Conservation (phyloP, 2,797 vertebrate species). For the Tragopan temminckii region DNA sequence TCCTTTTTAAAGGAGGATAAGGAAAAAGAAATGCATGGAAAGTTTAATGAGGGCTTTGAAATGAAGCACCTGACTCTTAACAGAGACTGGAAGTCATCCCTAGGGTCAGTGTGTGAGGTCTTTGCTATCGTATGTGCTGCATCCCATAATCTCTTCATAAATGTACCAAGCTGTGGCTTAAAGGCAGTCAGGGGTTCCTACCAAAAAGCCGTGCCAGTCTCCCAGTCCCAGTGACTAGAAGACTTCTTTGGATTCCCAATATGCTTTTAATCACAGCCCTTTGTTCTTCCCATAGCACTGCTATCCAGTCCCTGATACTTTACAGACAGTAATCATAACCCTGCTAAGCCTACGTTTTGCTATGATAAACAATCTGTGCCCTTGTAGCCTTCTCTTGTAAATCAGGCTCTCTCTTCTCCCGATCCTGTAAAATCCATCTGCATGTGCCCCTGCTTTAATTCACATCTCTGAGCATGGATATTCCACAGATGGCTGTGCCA, state of each 20-base stretch:
- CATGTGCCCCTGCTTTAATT: neutral
- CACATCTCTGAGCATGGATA: neutral
- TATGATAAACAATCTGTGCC: neutral
- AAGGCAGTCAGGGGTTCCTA: neutral
- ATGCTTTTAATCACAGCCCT: neutral
- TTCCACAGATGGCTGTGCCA: neutral
- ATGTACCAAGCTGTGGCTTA: neutral
- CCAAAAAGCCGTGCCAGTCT: neutral
- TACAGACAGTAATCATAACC: slow-evolving; percentile 3
- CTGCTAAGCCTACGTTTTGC: slow-evolving; percentile 37
- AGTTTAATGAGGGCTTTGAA: slow-evolving; percentile 42
- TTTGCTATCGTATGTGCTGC: neutral
- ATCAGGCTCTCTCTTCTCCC: slow-evolving; percentile 16
- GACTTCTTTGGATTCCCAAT: neutral
- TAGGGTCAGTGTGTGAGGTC: neutral
- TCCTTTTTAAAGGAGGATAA: slow-evolving; percentile 51
- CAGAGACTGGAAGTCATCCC: neutral
- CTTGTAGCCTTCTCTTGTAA: slow-evolving; percentile 19
- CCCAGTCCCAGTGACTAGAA: neutral
- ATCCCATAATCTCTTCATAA: neutral
- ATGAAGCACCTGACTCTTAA: neutral
- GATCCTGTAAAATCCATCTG: neutral
- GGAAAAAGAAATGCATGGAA: slow-evolving; percentile 20
- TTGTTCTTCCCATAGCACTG: neutral
- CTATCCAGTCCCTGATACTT: neutral